Conservation (phyloP, 2,113 vertebrate genomes). For the Dromiciops gliroides region DNA sequence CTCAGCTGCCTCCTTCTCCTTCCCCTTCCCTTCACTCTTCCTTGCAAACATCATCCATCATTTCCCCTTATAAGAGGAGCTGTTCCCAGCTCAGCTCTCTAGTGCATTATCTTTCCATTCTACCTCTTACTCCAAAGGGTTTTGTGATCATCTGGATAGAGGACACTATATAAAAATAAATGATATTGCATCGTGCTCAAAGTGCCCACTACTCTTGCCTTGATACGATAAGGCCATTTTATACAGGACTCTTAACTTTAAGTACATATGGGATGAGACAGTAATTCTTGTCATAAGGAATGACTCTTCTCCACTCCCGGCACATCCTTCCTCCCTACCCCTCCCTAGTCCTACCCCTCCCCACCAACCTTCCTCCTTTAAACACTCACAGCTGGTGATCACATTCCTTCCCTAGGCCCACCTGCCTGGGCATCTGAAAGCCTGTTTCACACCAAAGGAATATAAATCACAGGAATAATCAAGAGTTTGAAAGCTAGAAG, state of each 20-base stretch:
- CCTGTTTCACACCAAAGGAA: neutral
- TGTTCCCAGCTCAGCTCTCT: conserved; percentile 38
- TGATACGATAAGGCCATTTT: conserved; percentile 49
- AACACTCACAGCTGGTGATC: conserved; percentile 18
- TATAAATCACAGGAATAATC: neutral
- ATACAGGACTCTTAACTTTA: conserved; percentile 47
- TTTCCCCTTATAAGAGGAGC: conserved; percentile 40
- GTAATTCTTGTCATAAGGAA: conserved; percentile 56
- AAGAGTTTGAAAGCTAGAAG: neutral
- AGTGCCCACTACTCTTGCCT: conserved; percentile 39
- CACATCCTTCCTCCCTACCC: neutral
- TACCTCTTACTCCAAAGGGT: conserved; percentile 12
- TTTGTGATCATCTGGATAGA: conserved; percentile 62
- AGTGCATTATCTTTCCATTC: conserved; percentile 41
- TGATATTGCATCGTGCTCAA: conserved; percentile 45
- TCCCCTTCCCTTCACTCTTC: conserved; percentile 40
- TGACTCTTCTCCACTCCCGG: conserved; percentile 42
- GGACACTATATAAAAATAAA: conserved; percentile 67
- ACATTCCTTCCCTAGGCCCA: neutral
- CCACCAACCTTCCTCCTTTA: conserved; percentile 50
- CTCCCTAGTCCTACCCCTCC: neutral
- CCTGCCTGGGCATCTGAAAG: neutral
- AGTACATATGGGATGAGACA: conserved; percentile 33
- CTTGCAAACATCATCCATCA: neutral
- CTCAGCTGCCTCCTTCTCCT: neutral